A percentile compares a stretch with the other conserved stretches of the same genome.
These are phyloP conservation scores for Drosophila albomicans DNA, from an alignment of 1,140 invertebrate species.

Conservation along the genomic window DNA sequence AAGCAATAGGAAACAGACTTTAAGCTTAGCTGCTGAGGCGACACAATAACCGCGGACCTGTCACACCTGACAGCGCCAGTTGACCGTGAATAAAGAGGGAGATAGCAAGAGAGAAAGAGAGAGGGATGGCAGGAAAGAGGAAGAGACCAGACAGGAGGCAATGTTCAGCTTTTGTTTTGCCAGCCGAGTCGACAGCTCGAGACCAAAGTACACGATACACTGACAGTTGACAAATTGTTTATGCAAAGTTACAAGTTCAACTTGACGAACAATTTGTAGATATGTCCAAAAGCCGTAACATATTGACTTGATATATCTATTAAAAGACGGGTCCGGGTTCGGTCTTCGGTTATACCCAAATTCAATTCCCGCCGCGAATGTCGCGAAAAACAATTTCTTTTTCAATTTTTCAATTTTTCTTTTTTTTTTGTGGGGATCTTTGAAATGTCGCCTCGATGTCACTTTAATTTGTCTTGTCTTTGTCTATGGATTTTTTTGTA, in stretches of 20 bases:
- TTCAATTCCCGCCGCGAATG: slow-evolving; percentile 14
- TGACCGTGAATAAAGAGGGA: slow-evolving; percentile 29
- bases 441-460: neutral
- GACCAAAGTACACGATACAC: slow-evolving; percentile 72
- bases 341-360: neutral
- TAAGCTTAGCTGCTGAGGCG: slow-evolving; percentile 21
- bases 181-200: slow-evolving; percentile 54
- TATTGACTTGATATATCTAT: slow-evolving; percentile 39
- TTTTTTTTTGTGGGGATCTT: neutral
- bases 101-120: neutral
- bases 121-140: neutral
- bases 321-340: neutral
- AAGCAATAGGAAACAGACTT: slow-evolving; percentile 10
- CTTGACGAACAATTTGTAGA: slow-evolving; percentile 50
- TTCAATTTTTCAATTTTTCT: slow-evolving; percentile 7
- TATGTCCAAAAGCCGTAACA: slow-evolving; percentile 25
- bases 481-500: neutral
- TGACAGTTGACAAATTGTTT: slow-evolving; percentile 81
- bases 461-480: neutral
- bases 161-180: slow-evolving; percentile 59
- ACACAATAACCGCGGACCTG: slow-evolving; percentile 60
- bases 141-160: slow-evolving; percentile 18
- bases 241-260: slow-evolving; percentile 61
- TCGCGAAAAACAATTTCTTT: slow-evolving; percentile 8
- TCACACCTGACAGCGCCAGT: slow-evolving; percentile 70